Base-by-base conservation (phyloP, 2,888 invertebrate species). In the Plebejus argus region DNA sequence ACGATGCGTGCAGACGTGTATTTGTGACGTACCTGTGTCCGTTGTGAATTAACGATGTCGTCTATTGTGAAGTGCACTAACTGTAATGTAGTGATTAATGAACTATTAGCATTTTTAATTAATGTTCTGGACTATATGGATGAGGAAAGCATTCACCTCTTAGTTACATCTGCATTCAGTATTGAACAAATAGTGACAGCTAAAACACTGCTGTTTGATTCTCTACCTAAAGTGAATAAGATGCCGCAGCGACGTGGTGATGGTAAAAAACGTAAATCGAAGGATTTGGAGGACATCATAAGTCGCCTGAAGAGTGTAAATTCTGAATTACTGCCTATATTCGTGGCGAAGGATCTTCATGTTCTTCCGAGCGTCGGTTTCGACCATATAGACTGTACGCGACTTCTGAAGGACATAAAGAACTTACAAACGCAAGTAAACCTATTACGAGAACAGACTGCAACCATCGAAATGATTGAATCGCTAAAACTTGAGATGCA, bases 251-350 rank as follows among this genome's bases (percentile, higher is more conserved):
- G 78, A 35, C 70, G 75, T 58, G 77, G 70, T 58, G 66, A 70
- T 1, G 53, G 74, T 53, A 56, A 78, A 53, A 78, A 77, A 70
- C 49, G 78, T 70, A 76, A 76, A 77, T 78, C 78, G 6, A 39
- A 78, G 49, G 77, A 80, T 23, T 70, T 78, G 15, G 79, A 78
- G 49, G 80, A 80, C 53, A 80, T 80, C 3, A 78, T 79, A 12
- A 20, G 56, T 28, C 61, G 76, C 23, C 39, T 79, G 56, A 76
- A 78, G 70, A 39, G 70, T 23, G 78, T 76, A 8, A 75, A 76
- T 53, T 58, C 79, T 20, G 79, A 79, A 76, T 12, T 78, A 39
- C 74, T 79, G 23, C 79, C 79, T 33, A 77, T 79, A 20, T 79
- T 79, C 49, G 76, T 79, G 5, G 79, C 79, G 8, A 79, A 79